Base-by-base conservation (phyloP, 2,888 invertebrate genomes). In the Pheosia tremula region DNA sequence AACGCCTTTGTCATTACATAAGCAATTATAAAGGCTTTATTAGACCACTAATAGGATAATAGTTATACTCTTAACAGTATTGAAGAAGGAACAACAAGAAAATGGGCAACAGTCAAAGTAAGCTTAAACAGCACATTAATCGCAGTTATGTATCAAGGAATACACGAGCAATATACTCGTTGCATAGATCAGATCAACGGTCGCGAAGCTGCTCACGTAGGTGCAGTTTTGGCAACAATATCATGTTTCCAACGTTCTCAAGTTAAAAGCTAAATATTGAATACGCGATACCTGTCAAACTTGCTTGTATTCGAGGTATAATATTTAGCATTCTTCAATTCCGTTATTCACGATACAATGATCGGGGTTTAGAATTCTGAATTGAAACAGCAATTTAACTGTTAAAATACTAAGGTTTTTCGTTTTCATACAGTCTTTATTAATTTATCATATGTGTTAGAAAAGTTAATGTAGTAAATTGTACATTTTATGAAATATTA, bases 181-280 rank as follows among this genome's bases (percentile, higher is more conserved):
- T 47, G 43, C 41, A 57, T 57, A 52, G 54, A 69, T 61, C 59
- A 55, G 50, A 59, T 66, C 37, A 13, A 53, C 61, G 13, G n/a
- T 10, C 39, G 37, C 5, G 39, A 57, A 57, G 11, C 58, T 24
- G 11, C 13, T 47, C 49, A 62, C 45, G 38, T 52, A 38, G 24
- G 45, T 57, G 38, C 47, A 49, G 61, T 37, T 74, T 75, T 65
- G 59, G 57, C 62, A 69, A 65, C 60, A 57, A 53, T 63, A 43
- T 10, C 37, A 45, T 37, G 53, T 53, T 38, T 37, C 53, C 36
- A 37, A 53, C 11, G n/a, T 63, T 56, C 37, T 24, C 37, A 13
- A 58, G 37, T 52, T 59, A 10, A 37, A 61, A 68, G 54, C 68
- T 41, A n/a, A 52, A 45, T 45, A 57, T 11, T 37, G 43, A 38